phyloP scores from a whole-genome alignment of 2,888 invertebrate species.

The Leptinotarsa peninsularis region DNA sequence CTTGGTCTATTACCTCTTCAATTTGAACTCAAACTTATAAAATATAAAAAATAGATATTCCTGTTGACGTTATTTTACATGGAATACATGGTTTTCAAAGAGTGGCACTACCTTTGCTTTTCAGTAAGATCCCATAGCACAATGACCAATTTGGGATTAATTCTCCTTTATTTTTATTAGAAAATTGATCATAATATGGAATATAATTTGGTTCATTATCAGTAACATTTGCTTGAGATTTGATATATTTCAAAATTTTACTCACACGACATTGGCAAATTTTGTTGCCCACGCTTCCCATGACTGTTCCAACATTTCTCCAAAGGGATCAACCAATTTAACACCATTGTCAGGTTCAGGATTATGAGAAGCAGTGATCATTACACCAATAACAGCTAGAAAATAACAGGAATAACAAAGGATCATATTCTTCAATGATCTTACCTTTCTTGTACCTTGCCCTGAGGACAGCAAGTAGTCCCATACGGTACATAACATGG shows the following conservation, averaged over 20 bases:
- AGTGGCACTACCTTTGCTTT: too few species aligned
- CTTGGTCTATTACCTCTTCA: too few species aligned
- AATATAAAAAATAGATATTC: too few species aligned
- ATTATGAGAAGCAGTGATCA: constrained; percentile 99
- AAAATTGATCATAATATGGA: neutral
- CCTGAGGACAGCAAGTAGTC: constrained; percentile 88
- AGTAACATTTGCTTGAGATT: constrained; percentile 14
- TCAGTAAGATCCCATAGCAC: too few species aligned
- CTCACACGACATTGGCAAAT: constrained; percentile 84
- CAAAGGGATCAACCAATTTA: constrained; percentile 94
- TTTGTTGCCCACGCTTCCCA: constrained; percentile 94
- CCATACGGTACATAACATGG: constrained; percentile 95
- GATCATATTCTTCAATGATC: constrained; percentile 38
- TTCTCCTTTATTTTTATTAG: neutral
- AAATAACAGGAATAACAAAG: constrained; percentile 20
- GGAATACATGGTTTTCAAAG: too few species aligned
- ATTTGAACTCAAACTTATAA: too few species aligned
- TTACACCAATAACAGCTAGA: constrained; percentile 88
- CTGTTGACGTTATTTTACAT: too few species aligned
- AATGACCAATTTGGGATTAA: too few species aligned
- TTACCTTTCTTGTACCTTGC: constrained; percentile 85
- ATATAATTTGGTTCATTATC: neutral
- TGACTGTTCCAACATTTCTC: constrained; percentile 93
- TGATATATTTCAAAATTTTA: constrained; percentile 35
- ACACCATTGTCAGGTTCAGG: constrained; percentile 96